phyloP scores from a whole-genome alignment of 2,113 vertebrate genomes.

The Tetrao urogallus region DNA sequence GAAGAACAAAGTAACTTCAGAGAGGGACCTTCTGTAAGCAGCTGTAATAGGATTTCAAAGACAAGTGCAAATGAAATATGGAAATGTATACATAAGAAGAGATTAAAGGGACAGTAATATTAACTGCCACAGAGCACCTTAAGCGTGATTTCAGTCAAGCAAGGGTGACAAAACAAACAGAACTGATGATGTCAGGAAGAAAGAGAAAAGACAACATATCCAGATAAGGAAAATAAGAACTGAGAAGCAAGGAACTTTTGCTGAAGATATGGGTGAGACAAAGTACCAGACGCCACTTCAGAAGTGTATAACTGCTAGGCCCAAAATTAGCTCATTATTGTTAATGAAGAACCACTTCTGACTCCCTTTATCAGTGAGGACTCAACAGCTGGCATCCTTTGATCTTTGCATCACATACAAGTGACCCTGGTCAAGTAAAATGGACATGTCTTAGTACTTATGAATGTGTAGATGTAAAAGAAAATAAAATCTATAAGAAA shows the following conservation, averaged over 20 bases:
- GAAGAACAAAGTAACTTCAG: not conserved
- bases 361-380: not conserved
- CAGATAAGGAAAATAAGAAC: not conserved
- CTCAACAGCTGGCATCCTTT: not conserved
- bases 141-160: not conserved
- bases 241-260: not conserved
- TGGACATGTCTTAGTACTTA: rapidly evolving
- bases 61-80: not conserved
- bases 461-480: not conserved
- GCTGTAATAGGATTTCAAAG: not conserved
- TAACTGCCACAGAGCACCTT: not conserved
- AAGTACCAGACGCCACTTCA: not conserved
- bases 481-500: not conserved
- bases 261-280: not conserved
- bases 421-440: not conserved
- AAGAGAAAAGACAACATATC: not conserved
- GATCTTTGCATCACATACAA: not conserved
- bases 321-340: not conserved
- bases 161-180: not conserved
- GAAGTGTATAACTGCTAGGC: not conserved
- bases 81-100: not conserved
- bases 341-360: not conserved
- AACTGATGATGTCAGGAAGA: not conserved
- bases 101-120: not conserved
- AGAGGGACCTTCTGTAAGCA: not conserved